phyloP scores from a whole-genome alignment of 2,888 invertebrate genomes.

The Drosophila merina region DNA sequence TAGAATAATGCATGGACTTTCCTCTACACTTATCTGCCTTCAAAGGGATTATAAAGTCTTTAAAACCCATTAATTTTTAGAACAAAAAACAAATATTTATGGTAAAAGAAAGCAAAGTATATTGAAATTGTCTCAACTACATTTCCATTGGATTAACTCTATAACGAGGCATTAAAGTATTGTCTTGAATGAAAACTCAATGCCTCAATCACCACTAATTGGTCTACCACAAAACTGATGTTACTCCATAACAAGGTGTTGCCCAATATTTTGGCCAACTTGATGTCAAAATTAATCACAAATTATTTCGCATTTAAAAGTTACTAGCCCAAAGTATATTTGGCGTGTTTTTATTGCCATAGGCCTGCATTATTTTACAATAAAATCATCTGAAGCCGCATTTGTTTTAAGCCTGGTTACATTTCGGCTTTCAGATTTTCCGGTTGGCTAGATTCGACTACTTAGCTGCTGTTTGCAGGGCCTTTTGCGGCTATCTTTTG shows the following conservation, averaged over 20 bases:
- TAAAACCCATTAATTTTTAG: neutral
- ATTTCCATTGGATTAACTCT: neutral
- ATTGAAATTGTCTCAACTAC: neutral
- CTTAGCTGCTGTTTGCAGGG: slow-evolving; percentile 26
- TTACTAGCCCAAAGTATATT: slow-evolving; percentile 6
- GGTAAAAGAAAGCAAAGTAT: neutral
- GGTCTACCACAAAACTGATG: slow-evolving; percentile 20
- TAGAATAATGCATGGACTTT: neutral
- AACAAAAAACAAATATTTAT: neutral
- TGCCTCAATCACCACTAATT: slow-evolving; percentile 17
- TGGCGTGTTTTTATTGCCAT: slow-evolving; percentile 6
- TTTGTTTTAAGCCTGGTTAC: slow-evolving; percentile 5
- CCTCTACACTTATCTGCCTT: neutral
- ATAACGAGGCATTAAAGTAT: slow-evolving; percentile 3
- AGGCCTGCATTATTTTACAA: slow-evolving; percentile 1
- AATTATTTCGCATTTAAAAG: slow-evolving; percentile 35
- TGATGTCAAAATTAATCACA: slow-evolving; percentile 30
- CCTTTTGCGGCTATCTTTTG: slow-evolving; percentile 60
- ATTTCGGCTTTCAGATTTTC: slow-evolving; percentile 68
- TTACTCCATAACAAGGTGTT: slow-evolving; percentile 32
- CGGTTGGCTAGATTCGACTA: slow-evolving; percentile 62
- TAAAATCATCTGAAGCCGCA: slow-evolving; percentile 21
- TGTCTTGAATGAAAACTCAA: slow-evolving; percentile 2
- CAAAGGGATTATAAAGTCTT: neutral
- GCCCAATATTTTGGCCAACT: slow-evolving; percentile 16